A percentile compares a stretch with the other conserved stretches of the same genome.
These are phyloP conservation scores for Steinernema feltiae DNA, from an alignment of 1,140 invertebrate genomes.

Conservation along the genomic window DNA sequence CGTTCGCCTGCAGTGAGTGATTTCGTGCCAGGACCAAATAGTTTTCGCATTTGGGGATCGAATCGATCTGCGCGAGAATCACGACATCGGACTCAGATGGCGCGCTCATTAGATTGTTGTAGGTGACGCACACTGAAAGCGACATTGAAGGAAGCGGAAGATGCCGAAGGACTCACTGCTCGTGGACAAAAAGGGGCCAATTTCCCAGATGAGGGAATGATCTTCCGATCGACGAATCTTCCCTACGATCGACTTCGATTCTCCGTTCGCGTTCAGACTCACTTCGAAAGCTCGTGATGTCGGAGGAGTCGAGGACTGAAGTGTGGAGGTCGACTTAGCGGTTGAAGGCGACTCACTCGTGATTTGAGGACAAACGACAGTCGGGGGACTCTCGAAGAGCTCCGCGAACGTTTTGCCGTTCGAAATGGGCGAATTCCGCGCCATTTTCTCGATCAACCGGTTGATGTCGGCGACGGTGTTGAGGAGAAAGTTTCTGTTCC, in stretches of 20 bases:
- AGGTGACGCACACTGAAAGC: not conserved
- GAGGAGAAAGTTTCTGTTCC: not conserved
- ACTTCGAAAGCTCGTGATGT: not conserved
- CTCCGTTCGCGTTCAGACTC: not conserved
- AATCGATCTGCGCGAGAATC: not conserved
- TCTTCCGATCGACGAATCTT: not conserved
- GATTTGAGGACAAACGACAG: not conserved
- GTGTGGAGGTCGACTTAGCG: not conserved
- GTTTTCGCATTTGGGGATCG: not conserved
- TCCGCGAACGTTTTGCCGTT: not conserved
- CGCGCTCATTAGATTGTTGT: not conserved
- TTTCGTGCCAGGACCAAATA: not conserved
- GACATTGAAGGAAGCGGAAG: not conserved
- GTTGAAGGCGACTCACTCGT: not conserved
- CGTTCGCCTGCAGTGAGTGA: not conserved
- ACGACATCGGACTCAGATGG: not conserved
- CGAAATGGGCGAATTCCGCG: not conserved
- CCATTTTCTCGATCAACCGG: not conserved
- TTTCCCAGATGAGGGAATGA: not conserved
- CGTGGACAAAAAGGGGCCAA: not conserved
- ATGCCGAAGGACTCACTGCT: not conserved
- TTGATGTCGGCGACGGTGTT: not conserved
- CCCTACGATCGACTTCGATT: not conserved
- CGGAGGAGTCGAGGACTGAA: constrained; percentile 2
- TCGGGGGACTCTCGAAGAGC: not conserved